phyloP scores from a whole-genome alignment of 2,888 invertebrate genomes.

The Melieria picta region DNA sequence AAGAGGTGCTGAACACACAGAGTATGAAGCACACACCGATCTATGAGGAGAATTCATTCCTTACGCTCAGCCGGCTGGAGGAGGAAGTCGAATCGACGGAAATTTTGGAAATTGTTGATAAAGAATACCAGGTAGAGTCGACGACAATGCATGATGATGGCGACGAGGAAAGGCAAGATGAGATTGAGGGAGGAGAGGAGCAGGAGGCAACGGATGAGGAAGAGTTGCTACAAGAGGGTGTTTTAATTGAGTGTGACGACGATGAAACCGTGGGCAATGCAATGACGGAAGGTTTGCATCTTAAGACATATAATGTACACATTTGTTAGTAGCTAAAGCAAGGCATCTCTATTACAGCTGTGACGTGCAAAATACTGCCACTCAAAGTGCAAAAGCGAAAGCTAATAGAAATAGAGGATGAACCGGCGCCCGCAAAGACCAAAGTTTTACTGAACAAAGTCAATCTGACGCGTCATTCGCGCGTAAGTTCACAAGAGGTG shows the following conservation, averaged over 20 bases:
- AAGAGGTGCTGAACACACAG: constrained; percentile 10
- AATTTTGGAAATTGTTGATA: not conserved
- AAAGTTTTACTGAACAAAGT: not conserved
- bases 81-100: not conserved
- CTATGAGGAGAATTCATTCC: constrained; percentile 14
- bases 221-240: not conserved
- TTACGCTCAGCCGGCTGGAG: no score
- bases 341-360: not conserved
- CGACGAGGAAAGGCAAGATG: constrained; percentile 27
- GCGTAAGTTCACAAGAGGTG: no score
- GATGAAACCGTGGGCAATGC: no score
- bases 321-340: no score
- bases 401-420: not conserved
- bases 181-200: not conserved
- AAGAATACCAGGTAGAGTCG: constrained; percentile 46
- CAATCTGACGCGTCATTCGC: not conserved
- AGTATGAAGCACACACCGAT: constrained; percentile 8
- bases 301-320: no score
- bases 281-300: no score
- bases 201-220: constrained; percentile 1
- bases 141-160: constrained; percentile 39
- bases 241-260: no score
- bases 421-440: not conserved
- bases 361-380: not conserved
- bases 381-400: not conserved